A percentile compares a stretch with the other conserved stretches of the same genome.
phyloP scores from a whole-genome alignment of 2,797 vertebrate genomes.

The Gallinago solitaria region DNA sequence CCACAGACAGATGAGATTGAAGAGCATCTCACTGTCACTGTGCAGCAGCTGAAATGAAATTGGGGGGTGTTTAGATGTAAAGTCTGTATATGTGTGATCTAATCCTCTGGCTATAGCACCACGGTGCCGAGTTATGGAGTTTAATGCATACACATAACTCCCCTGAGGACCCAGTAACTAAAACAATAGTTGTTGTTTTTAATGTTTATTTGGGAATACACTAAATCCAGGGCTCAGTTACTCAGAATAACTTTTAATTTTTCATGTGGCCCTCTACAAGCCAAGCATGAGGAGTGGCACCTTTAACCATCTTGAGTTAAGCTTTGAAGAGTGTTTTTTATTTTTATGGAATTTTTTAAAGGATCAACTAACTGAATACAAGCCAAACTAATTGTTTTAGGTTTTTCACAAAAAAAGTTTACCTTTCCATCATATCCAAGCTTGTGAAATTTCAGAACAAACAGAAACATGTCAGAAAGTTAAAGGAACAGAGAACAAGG shows the following conservation, averaged over 20 bases:
- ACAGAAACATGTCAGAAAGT: slow-evolving; percentile 8
- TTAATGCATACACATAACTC: background rate
- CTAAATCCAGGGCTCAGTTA: background rate
- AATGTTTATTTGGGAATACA: slow-evolving; percentile 1
- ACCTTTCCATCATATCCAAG: slow-evolving; percentile 30
- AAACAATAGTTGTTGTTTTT: slow-evolving; percentile 5
- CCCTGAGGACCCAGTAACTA: background rate
- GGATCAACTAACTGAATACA: background rate
- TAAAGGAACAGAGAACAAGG: background rate
- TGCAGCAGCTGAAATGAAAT: slow-evolving; percentile 20
- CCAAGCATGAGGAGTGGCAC: background rate
- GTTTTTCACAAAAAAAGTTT: background rate
- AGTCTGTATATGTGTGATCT: background rate
- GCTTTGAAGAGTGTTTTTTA: background rate
- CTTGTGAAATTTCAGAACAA: slow-evolving; percentile 27
- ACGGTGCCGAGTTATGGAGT: background rate
- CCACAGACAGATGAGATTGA: background rate
- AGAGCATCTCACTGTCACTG: background rate
- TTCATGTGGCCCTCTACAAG: background rate
- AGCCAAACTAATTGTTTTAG: background rate
- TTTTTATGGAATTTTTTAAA: background rate
- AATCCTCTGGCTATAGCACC: background rate
- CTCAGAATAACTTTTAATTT: background rate
- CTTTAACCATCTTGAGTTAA: background rate
- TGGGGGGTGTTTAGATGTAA: background rate